Base-by-base conservation (phyloP, 2,888 invertebrate genomes). In the Dasypogon diadema region DNA sequence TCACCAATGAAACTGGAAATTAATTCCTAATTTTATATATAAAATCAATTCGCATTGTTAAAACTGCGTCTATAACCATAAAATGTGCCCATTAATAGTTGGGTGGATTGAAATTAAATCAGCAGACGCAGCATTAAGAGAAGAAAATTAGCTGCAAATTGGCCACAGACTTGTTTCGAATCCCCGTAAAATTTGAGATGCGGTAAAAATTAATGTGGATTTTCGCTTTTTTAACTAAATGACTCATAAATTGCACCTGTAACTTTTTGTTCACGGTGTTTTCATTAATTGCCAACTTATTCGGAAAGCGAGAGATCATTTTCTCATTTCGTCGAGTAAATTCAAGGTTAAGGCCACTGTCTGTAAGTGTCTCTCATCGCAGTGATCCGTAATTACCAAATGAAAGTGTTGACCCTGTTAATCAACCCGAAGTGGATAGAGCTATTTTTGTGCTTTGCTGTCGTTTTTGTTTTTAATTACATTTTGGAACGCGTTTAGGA, bases 401-500 rank as follows among this genome's bases (percentile, higher is more conserved):
- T 51, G 51, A 21, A 51, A 16, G 51, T 21, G 2, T 51, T 51
- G 51, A 51, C 51, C 18, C n/a, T 51, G 51, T 51, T 51, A 16
- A 51, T 51, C 18, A 51, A 12, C 21, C 16, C n/a, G 16, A 51
- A 16, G n/a, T 42, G 6, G 42, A 12, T 42, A n/a, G 42, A 12
- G 3, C n/a, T 42, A 42, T 42, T 42, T 42, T 42, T n/a, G n/a
- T n/a, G n/a, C n/a, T n/a, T n/a, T n/a, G n/a, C n/a, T n/a, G n/a
- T n/a, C n/a, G n/a, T n/a, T n/a, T n/a, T n/a, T n/a, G n/a, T n/a
- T n/a, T n/a, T n/a, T n/a, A n/a, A n/a, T n/a, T n/a, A n/a, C n/a
- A n/a, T n/a, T n/a, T n/a, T n/a, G n/a, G n/a, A n/a, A n/a, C n/a
- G n/a, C n/a, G n/a, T n/a, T n/a, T n/a, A n/a, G n/a, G n/a, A n/a